Base-by-base conservation (phyloP, 2,888 invertebrate species). In the Drosophila sordidapex region DNA sequence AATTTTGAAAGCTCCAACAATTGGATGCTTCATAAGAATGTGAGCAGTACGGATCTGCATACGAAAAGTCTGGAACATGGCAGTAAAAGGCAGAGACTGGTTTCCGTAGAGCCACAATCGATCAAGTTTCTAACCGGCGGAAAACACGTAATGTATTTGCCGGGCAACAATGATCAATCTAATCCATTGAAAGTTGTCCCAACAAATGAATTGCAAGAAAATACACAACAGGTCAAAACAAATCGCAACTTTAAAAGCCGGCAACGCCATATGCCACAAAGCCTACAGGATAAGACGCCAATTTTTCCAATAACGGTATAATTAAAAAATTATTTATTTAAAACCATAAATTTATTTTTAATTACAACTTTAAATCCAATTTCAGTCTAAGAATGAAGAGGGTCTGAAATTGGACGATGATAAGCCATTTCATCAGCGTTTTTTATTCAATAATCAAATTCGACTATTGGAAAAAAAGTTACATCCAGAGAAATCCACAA, bases 361-460 rank as follows among this genome's bases (percentile, higher is more conserved):
- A 25, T 25, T 46, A 27, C 29, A 21, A 49, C 3, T 40, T 21
- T 29, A 48, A 27, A 4, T 13, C 11, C 33, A 38, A 7, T 59
- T 64, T 7, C 56, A 78, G 71, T 51, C 67, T 33, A 29, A 65
- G 29, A 60, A 54, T 49, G 73, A 75, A 36, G 57, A 61, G 40
- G 52, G 31, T 27, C 25, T 51, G 2, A 76, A 72, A 67, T 46
- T 67, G 49, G 70, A 75, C 10, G 80, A 79, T 8, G 79, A 79
- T 6, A 83, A 80, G 58, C 94, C 94, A 58, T 74, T 82, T 59
- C 78, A 79, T 71, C 96, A 96, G 90, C 94, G 96, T 79, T 97
- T 97, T 93, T 96, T 96, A 1, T 97, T 97, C 93, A 97, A 97
- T 92, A 97, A 97, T 54, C 97, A 97, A 0, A 96, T 97, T 13